Evolutionary conservation across 1,140 invertebrate species (phyloP), one percentile per base, ranked within the genome.

Genomic region (Diorhabda sublineata): DNA sequence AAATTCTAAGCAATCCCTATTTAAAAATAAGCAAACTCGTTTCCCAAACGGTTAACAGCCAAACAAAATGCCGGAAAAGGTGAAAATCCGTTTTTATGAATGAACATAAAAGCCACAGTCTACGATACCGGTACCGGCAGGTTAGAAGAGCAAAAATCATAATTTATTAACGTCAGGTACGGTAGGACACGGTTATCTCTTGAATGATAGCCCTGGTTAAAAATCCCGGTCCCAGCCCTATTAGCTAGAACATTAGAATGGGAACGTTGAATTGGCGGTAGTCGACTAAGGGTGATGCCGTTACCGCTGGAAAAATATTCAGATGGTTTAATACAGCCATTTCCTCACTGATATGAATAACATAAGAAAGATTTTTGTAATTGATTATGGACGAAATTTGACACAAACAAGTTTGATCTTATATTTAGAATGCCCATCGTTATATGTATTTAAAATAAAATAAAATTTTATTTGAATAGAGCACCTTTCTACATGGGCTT

Each of bases 181-280:
- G 61, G 3, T 62, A 44, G 61, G 42, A 62, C 61, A 62, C 61
- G 61, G 42, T 62, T 62, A 62, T 62, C 61, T 62, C 61, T 62
- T 62, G 61, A 62, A 62, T 62, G 61, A 62, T 62, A 62, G 61
- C 61, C 42, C 61, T 62, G 42, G 61, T 62, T 62, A 62, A 62
- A 62, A 62, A 62, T 44, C 61, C 61, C 61, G 11, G 61, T n/a
- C 61, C 47, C 47, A 4, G 47, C 4, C n/a, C 47, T 52, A 52
- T 52, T 52, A 52, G 47, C 47, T 52, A 52, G 3, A 52, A n/a
- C 2, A n/a, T 52, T n/a, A 52, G 6, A n/a, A 52, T n/a, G 47
- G 6, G 2, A 52, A 52, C 47, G 47, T 3, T n/a, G 47, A 6
- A 3, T 3, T n/a, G 47, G 2, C 47, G 47, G 4, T 6, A 52